Evolutionary conservation across 2,797 vertebrate genomes (phyloP), one percentile per base, ranked within the genome.

Genomic region (Argyrosomus regius): DNA sequence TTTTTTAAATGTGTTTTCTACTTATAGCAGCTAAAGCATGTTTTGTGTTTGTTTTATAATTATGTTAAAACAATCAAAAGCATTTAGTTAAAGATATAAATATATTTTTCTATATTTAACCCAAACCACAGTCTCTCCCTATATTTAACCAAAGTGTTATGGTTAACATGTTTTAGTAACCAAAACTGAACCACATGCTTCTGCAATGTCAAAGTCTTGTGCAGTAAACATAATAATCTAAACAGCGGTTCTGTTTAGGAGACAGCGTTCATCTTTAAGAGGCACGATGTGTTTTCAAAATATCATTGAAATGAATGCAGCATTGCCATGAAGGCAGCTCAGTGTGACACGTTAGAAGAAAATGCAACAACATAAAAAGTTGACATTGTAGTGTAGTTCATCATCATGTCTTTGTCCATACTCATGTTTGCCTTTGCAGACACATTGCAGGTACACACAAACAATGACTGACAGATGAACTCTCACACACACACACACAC

Each of bases 401-500:
- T 17, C 11, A 7, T 12, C 31, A 2, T 53, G 17, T 53, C 18
- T 7, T 18, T 11, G 61, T 9, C n/a, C 13, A 16, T 3, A 3
- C 2, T 63, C 63, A 60, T 68, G 59, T 76, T 52, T 78, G 45
- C 20, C 12, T 0, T 45, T 53, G 49, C 22, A 54, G 50, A 0
- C 48, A 20, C 22, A 22, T 43, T 20, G n/a, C 35, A 64, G 22
- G 20, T 17, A 46, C 60, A 50, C 45, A 41, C 50, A 48, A 26
- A 49, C 41, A 26, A 54, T 80, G 84, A 87, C 60, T 81, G 83
- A 83, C 81, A 78, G 80, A 82, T 62, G 62, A 80, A 78, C 58
- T 64, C 54, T 58, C 39, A 50, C 49, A 54, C 28, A 71, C 17
- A 63, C 20, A 50, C 0, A 16, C 22, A 28, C n/a, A 61, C 39